Percentiles rank a stretch among this genome's conserved stretches.
These are phyloP conservation scores for Netelia melanura DNA, from an alignment of 2,888 invertebrate species.

Conservation along the genomic window DNA sequence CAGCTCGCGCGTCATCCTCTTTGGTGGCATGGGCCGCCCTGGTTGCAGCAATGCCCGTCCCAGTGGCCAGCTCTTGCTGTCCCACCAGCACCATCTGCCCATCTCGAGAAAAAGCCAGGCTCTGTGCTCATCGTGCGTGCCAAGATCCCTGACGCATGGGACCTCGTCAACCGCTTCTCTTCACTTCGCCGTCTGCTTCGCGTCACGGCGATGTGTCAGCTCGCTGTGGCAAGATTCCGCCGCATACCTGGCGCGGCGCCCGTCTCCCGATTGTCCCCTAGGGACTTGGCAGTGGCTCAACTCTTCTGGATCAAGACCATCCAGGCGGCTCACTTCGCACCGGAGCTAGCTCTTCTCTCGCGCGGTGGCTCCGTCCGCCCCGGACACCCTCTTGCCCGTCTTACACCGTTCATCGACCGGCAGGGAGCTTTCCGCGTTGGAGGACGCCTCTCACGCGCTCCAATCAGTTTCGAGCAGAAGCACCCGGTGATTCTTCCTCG, in stretches of 20 bases:
- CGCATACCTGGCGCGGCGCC: not conserved
- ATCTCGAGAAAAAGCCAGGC: not conserved
- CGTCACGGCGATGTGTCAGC: too few relatives aligned
- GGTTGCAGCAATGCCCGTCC: not conserved
- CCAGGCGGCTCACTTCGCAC: not conserved
- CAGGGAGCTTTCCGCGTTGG: too few relatives aligned
- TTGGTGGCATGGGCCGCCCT: slow-evolving; percentile 33
- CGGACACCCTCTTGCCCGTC: too few relatives aligned
- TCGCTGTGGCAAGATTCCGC: not conserved
- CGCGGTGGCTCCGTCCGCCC: too few relatives aligned
- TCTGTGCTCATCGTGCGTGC: too few relatives aligned
- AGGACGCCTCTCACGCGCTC: too few relatives aligned
- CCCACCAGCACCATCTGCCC: not conserved
- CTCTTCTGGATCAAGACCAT: not conserved
- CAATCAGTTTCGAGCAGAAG: too few relatives aligned
- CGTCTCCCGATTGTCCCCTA: not conserved
- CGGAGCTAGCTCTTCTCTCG: not conserved
- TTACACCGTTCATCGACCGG: too few relatives aligned
- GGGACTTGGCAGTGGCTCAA: not conserved
- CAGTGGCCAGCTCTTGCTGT: slow-evolving; percentile 40
- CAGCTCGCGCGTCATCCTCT: slow-evolving; percentile 43
- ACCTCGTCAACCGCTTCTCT: too few relatives aligned
- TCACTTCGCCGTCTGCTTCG: too few relatives aligned
- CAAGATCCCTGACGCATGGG: too few relatives aligned
- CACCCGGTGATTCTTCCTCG: too few relatives aligned